Base-by-base conservation (phyloP, 1,140 invertebrate genomes). In the Planococcus citri region DNA sequence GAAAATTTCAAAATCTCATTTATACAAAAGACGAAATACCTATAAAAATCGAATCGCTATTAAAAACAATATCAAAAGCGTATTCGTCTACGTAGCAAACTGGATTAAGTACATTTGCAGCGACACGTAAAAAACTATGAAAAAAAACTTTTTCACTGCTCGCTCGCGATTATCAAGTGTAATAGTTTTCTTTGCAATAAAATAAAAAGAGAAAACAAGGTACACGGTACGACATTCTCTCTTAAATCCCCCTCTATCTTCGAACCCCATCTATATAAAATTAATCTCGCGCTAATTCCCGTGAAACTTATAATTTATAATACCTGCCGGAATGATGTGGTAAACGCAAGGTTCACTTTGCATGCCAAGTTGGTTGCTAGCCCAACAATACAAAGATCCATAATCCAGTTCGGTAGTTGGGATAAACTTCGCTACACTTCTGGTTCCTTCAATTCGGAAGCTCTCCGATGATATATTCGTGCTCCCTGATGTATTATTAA, bases 321-420 rank as follows among this genome's bases (percentile, higher is more conserved):
- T 72, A 81, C 80, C 82, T 70, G 82, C 82, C 51, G 83, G 82
- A 58, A 85, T 81, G 22, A 85, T 79, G 70, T 83, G 82, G 73
- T 81, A 84, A 17, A 81, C 77, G 75, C 83, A 85, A 4, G 83
- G 81, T 27, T 79, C 77, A 33, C 76, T 73, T 74, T 84, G 83
- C 29, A 76, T 76, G n/a, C 83, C 83, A 8, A 84, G 78, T 60
- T 77, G 77, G 74, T 85, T 85, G 37, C 75, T 76, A 0, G 79
- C 83, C 80, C 82, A 84, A 72, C 84, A 85, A 29, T 82, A 78
- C 9, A 85, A 72, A 33, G 79, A 81, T 69, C 84, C 84, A 72
- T 84, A 85, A 73, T 85, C 83, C 8, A 9, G 25, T 64, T 64
- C 60, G 20, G 60, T 64, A 14, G 10, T 24, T 25, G 60, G 60